Percentiles rank a stretch among this genome's conserved stretches.
phyloP scores from a whole-genome alignment of 2,888 invertebrate species.

The Callyntrura sp. region DNA sequence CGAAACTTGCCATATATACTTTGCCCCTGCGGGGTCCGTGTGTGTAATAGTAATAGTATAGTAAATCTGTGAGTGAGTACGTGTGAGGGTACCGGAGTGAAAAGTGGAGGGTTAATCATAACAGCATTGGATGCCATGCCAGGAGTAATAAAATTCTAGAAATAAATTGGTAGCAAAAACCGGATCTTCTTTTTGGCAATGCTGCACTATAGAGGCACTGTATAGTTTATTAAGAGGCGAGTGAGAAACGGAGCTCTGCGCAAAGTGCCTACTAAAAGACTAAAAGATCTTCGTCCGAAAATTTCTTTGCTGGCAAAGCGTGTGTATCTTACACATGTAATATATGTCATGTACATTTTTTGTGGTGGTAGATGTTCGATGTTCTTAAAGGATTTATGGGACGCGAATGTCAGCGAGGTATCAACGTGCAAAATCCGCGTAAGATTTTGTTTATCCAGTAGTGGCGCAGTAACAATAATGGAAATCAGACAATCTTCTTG shows the following conservation, averaged over 20 bases:
- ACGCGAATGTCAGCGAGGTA: constrained; percentile 58
- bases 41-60: no score
- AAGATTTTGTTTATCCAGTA: constrained; percentile 55
- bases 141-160: constrained; percentile 9
- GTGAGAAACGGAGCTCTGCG: constrained; percentile 8
- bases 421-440: constrained; percentile 47
- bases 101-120: no score
- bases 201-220: neutral
- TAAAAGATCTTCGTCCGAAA: no score
- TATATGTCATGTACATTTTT: constrained; percentile 30
- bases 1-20: no score
- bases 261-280: no score
- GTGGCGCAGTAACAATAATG: constrained; percentile 15
- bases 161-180: constrained; percentile 30
- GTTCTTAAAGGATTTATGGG: constrained; percentile 51
- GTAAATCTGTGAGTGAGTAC: no score
- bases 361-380: constrained; percentile 11
- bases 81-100: no score
- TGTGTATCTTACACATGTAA: neutral
- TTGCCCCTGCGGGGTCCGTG: no score
- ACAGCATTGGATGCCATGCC: neutral
- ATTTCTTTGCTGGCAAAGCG: neutral
- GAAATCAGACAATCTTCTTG: constrained; percentile 3
- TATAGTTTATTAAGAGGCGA: no score
- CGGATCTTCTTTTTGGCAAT: constrained; percentile 41